These are phyloP conservation scores for Pitangus sulphuratus DNA, from an alignment of 2,797 vertebrate species.

Conservation along the genomic window DNA sequence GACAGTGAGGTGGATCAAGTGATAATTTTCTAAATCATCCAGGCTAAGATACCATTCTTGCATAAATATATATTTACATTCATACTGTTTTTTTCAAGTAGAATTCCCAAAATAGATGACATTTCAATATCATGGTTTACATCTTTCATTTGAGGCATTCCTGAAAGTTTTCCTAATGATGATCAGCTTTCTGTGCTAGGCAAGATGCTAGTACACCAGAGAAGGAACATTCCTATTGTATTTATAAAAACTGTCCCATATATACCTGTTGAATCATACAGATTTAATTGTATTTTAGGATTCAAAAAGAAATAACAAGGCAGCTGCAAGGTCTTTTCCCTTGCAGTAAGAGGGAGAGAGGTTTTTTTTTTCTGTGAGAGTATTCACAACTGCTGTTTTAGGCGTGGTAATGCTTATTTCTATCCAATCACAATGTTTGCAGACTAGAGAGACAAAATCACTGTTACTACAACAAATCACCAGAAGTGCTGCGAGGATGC, in stretches of 20 bases:
- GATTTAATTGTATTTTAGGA: background rate
- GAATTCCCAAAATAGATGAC: background rate
- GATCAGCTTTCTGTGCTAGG: background rate
- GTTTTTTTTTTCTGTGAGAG: background rate
- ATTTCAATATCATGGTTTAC: background rate
- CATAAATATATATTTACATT: background rate
- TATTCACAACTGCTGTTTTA: background rate
- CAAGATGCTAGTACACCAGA: background rate
- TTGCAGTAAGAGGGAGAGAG: background rate
- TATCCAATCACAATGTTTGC: background rate
- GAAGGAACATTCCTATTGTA: background rate
- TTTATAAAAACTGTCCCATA: background rate
- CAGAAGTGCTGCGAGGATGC: background rate
- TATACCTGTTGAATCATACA: background rate
- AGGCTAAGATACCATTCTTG: background rate
- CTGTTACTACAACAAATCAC: background rate
- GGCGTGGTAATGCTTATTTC: background rate
- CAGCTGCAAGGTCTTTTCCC: background rate
- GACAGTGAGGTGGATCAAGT: background rate
- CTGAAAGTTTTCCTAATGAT: background rate
- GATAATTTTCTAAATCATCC: background rate
- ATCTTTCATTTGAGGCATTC: background rate
- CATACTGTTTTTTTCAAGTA: background rate
- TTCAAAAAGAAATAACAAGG: background rate
- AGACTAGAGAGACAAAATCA: background rate